Evolutionary conservation across 2,888 invertebrate species (phyloP).

Genomic region (Apocheima hispidaria): DNA sequence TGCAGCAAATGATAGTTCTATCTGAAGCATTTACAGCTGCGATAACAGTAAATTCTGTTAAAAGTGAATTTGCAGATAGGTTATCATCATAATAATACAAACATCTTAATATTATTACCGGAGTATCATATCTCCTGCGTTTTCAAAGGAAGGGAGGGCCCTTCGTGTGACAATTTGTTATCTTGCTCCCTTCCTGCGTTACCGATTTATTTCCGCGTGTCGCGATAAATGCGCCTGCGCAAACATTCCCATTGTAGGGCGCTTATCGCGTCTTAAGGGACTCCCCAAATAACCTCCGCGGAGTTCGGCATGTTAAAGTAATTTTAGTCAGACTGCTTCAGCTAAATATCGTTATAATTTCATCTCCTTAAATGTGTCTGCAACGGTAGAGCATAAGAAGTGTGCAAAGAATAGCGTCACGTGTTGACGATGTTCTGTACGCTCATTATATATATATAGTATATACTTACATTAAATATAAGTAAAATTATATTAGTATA

Average conservation of each 20-base stretch:
- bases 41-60: conserved; percentile 33
- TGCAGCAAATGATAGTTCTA: conserved; percentile 1
- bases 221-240: conserved; percentile 74
- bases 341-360: neutral
- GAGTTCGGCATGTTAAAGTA: neutral
- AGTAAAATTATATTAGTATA: too few relatives aligned
- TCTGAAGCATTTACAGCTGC: conserved; percentile 12
- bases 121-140: conserved; percentile 40
- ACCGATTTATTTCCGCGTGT: conserved; percentile 80
- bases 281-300: conserved; percentile 55
- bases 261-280: conserved; percentile 72
- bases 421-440: too few relatives aligned
- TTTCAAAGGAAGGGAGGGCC: conserved; percentile 30
- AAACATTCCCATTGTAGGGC: conserved; percentile 74
- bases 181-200: conserved; percentile 80
- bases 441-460: too few relatives aligned
- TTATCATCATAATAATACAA: conserved; percentile 40
- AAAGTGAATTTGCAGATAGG: conserved; percentile 42
- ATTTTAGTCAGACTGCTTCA: neutral
- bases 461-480: too few relatives aligned
- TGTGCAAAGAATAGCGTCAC: too few relatives aligned
- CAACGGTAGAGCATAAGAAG: too few relatives aligned
- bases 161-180: conserved; percentile 70
- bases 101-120: conserved; percentile 39
- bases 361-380: neutral